A percentile compares a stretch with the other conserved stretches of the same genome.
phyloP scores from a whole-genome alignment of 2,797 vertebrate species.

The Microcaecilia unicolor region DNA sequence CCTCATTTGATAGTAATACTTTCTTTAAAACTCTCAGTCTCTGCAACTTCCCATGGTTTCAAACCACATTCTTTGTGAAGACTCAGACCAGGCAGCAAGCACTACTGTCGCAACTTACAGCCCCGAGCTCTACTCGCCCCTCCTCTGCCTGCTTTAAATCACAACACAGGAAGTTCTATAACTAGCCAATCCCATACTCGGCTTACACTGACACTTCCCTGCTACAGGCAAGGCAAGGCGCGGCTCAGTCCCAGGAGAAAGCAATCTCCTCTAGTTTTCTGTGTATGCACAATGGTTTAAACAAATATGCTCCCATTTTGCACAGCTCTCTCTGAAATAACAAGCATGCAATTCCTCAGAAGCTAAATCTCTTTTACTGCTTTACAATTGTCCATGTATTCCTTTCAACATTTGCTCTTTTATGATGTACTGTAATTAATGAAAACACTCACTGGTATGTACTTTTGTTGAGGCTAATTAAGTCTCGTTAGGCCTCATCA shows the following conservation, averaged over 20 bases:
- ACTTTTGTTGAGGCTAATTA: not conserved
- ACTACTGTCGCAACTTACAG: conserved; percentile 6
- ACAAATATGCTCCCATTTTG: not conserved
- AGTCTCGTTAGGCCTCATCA: not conserved
- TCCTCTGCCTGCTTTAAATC: conserved; percentile 57
- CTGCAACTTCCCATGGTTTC: conserved; percentile 7
- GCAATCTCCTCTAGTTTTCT: conserved; percentile 14
- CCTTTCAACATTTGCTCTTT: too few species aligned
- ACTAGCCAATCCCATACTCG: conserved; percentile 48
- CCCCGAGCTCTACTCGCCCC: conserved; percentile 1
- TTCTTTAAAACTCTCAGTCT: not conserved
- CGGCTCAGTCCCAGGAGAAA: not conserved
- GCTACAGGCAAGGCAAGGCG: conserved; percentile 12
- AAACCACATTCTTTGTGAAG: conserved; percentile 13
- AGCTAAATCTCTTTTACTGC: too few species aligned
- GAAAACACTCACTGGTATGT: not conserved
- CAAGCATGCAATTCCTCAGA: too few species aligned
- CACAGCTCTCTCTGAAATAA: too few species aligned
- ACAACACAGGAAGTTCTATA: conserved; percentile 62
- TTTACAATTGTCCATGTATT: too few species aligned
- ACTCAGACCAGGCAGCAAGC: not conserved
- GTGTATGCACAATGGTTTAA: not conserved
- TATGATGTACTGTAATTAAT: too few species aligned
- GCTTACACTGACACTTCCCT: conserved; percentile 1
- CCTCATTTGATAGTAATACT: conserved; percentile 28